Percentiles rank a stretch among this genome's conserved stretches.
phyloP scores from a whole-genome alignment of 2,797 vertebrate genomes.

The Intellagama lesueurii region DNA sequence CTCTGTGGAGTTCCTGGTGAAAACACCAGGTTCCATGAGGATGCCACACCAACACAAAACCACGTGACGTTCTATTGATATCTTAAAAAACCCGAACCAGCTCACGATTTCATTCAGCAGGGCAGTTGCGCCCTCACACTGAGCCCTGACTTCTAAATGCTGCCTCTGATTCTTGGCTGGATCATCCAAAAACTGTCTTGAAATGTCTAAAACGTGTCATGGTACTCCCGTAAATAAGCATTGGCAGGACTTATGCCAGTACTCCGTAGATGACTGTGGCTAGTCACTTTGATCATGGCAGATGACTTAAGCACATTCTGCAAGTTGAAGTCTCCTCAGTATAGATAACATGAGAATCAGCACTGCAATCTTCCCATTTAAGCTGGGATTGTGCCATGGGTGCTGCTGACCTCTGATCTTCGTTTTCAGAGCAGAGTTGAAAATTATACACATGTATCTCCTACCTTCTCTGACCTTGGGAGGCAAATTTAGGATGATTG shows the following conservation, averaged over 20 bases:
- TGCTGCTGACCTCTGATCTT: slow-evolving; percentile 67
- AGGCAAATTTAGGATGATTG: slow-evolving; percentile 71
- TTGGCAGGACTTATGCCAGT: background rate
- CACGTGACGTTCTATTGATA: too few relatives aligned
- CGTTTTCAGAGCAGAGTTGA: slow-evolving; percentile 73
- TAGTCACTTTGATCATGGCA: background rate
- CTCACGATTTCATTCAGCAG: too few relatives aligned
- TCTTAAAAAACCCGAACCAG: too few relatives aligned
- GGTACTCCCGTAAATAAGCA: background rate
- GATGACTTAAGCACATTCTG: background rate
- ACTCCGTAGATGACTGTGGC: background rate
- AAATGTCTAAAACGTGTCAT: background rate
- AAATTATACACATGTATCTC: slow-evolving; percentile 70
- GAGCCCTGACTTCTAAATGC: background rate
- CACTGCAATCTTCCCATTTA: slow-evolving; percentile 69
- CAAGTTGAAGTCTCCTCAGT: background rate
- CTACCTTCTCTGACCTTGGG: slow-evolving; percentile 74
- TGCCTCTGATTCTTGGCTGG: background rate
- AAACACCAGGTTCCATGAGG: too few relatives aligned
- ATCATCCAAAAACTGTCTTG: background rate
- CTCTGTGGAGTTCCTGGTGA: too few relatives aligned
- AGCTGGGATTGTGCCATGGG: slow-evolving; percentile 56
- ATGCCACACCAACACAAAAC: too few relatives aligned
- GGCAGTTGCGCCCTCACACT: too few relatives aligned
- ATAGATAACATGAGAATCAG: background rate